phyloP scores from a whole-genome alignment of 2,888 invertebrate genomes.

The Rhingia rostrata region DNA sequence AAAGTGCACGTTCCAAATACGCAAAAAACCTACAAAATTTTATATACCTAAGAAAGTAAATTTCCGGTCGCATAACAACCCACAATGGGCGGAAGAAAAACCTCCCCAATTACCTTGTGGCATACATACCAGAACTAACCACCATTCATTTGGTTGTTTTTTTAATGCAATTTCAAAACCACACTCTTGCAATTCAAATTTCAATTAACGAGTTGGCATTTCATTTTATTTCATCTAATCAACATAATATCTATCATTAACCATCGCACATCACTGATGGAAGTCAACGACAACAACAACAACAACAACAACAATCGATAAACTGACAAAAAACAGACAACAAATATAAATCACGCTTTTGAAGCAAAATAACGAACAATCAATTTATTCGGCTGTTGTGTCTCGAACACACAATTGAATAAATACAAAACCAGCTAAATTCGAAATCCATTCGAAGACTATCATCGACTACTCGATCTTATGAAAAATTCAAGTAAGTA shows the following conservation, averaged over 20 bases:
- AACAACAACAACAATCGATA: not conserved
- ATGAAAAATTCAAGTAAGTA: constrained; percentile 64
- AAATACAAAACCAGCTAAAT: constrained; percentile 1
- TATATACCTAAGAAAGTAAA: constrained; percentile 41
- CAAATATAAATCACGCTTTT: constrained; percentile 12
- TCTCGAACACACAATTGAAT: not conserved
- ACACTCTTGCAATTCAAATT: constrained; percentile 41
- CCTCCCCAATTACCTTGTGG: constrained; percentile 24
- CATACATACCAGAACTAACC: constrained; percentile 5
- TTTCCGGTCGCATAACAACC: constrained; percentile 31
- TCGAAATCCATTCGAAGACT: constrained; percentile 15
- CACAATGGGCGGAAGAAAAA: constrained; percentile 12
- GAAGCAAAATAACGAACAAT: constrained; percentile 18
- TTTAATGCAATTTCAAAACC: constrained; percentile 36
- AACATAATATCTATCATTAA: constrained; percentile 34
- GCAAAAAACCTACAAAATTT: not conserved
- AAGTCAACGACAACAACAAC: not conserved
- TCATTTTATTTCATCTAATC: constrained; percentile 25
- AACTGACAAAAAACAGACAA: not conserved
- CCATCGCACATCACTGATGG: constrained; percentile 33
- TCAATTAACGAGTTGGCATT: constrained; percentile 46
- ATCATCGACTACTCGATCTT: constrained; percentile 47
- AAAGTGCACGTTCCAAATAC: constrained; percentile 28
- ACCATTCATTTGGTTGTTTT: constrained; percentile 5
- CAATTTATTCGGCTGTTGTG: constrained; percentile 50